These are phyloP conservation scores for Alouatta palliata DNA, from an alignment of 2,113 vertebrate genomes.

Conservation along the genomic window DNA sequence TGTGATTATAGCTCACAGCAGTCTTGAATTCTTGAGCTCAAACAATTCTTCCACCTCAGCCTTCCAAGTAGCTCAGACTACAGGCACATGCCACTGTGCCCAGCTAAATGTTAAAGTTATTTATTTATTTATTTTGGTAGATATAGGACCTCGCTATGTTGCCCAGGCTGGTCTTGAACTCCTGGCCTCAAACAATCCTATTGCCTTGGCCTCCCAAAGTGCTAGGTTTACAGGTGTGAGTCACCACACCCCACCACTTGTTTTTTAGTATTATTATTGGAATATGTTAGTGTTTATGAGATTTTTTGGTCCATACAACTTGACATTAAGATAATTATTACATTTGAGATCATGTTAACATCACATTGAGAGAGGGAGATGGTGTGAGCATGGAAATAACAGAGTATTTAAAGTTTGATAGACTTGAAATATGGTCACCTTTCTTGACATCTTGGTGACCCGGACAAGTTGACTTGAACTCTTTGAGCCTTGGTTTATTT, in stretches of 20 bases:
- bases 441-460: background rate
- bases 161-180: too few species aligned
- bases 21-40: too few species aligned
- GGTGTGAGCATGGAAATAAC: background rate
- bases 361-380: background rate
- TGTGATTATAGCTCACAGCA: too few species aligned
- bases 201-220: too few species aligned
- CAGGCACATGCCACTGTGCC: too few species aligned
- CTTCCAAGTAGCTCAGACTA: too few species aligned
- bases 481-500: background rate
- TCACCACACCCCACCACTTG: background rate
- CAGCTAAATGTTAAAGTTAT: too few species aligned
- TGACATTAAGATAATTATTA: background rate
- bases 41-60: too few species aligned
- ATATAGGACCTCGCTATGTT: too few species aligned
- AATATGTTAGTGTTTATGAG: background rate
- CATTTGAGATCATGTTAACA: background rate
- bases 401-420: background rate
- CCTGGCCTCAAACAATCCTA: too few species aligned
- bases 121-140: too few species aligned
- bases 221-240: too few species aligned
- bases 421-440: background rate
- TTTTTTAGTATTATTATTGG: background rate
- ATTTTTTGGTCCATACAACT: background rate
- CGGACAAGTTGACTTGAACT: background rate